These are phyloP conservation scores for Drosophila melanocephala DNA, from an alignment of 2,888 invertebrate species.

Conservation along the genomic window DNA sequence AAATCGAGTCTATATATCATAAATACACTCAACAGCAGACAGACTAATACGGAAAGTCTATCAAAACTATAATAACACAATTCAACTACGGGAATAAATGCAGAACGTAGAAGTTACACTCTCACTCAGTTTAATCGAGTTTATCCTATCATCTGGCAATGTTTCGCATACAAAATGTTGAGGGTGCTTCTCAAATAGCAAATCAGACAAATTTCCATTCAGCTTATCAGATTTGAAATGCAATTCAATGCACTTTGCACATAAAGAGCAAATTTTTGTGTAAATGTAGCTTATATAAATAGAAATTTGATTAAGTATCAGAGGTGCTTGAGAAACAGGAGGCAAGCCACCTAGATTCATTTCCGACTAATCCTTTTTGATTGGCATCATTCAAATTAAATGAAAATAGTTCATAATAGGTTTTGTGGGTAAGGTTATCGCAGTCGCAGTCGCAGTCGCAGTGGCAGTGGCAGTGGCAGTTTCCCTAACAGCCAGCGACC, in stretches of 20 bases:
- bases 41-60: background rate
- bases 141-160: background rate
- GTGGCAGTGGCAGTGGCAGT: background rate
- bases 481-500: slow-evolving; percentile 13
- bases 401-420: background rate
- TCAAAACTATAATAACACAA: background rate
- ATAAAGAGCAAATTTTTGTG: background rate
- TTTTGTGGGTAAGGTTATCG: background rate
- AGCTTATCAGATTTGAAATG: background rate
- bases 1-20: background rate
- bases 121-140: background rate
- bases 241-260: background rate
- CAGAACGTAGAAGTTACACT: background rate
- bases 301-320: background rate
- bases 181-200: background rate
- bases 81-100: background rate
- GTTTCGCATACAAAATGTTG: background rate
- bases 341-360: background rate
- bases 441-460: background rate
- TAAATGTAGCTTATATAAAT: background rate
- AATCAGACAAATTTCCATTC: background rate
- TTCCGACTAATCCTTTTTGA: background rate
- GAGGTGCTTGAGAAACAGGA: background rate
- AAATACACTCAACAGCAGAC: background rate
- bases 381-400: background rate